phyloP scores from a whole-genome alignment of 2,113 vertebrate genomes.

The Sylvicapra grimmia region DNA sequence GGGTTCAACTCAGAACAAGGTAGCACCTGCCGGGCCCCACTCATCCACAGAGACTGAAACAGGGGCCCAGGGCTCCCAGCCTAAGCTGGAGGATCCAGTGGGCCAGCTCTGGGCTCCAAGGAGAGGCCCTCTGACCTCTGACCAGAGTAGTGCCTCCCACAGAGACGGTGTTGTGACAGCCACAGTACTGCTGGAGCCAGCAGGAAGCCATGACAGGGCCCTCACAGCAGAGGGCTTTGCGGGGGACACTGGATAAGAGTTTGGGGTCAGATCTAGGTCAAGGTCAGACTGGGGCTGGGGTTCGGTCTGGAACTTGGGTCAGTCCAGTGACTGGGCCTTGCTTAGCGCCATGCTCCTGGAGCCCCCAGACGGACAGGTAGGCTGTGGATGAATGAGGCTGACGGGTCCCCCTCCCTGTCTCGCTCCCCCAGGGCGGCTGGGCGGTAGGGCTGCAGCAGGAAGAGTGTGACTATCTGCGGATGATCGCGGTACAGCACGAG shows the following conservation, averaged over 20 bases:
- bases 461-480: conserved; percentile 25
- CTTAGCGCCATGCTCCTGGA: background rate
- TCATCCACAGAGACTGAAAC: background rate
- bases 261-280: background rate
- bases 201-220: background rate
- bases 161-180: background rate
- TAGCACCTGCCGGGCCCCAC: background rate
- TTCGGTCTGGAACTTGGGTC: background rate
- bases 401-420: background rate
- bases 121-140: background rate
- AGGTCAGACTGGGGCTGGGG: background rate
- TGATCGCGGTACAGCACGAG: conserved; percentile 14
- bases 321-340: background rate
- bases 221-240: background rate
- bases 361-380: rapidly evolving
- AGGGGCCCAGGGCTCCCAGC: background rate
- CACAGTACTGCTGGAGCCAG: background rate
- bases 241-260: background rate
- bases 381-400: background rate
- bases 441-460: background rate
- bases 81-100: background rate
- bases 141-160: rapidly evolving
- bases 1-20: background rate
- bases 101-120: background rate
- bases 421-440: conserved; percentile 19